These are phyloP conservation scores for Lethocerus indicus DNA, from an alignment of 1,140 invertebrate genomes.

Conservation along the genomic window DNA sequence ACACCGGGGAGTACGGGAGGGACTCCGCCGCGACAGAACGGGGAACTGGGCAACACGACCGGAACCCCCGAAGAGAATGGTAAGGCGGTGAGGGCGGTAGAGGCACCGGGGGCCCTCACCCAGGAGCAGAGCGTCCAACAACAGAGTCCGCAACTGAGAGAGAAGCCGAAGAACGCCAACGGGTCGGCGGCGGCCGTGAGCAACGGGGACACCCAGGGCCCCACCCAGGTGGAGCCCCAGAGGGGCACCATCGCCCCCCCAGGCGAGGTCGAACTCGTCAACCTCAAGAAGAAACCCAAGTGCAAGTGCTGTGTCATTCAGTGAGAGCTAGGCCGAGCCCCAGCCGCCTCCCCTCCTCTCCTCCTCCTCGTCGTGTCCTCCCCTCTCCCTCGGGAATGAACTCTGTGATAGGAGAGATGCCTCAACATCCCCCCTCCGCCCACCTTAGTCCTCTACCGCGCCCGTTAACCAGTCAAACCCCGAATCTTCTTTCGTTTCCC, in stretches of 20 bases:
- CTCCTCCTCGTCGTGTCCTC: too few relatives aligned
- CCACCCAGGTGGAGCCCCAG: conserved; percentile 52
- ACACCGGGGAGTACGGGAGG: conserved; percentile 28
- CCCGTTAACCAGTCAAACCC: too few relatives aligned
- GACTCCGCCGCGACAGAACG: conserved; percentile 21
- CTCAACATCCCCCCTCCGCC: neutral
- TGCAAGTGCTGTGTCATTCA: conserved; percentile 79
- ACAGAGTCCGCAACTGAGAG: too few relatives aligned
- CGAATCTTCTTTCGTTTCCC: too few relatives aligned
- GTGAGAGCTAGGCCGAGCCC: conserved; percentile 34
- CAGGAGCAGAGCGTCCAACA: too few relatives aligned
- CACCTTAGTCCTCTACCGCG: too few relatives aligned
- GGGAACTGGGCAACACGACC: conserved; percentile 16
- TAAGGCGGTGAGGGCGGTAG: neutral
- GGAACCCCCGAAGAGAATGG: conserved; percentile 3
- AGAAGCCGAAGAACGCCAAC: conserved; percentile 22
- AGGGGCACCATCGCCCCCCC: conserved; percentile 47
- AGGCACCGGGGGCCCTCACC: too few relatives aligned
- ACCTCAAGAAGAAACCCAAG: conserved; percentile 77
- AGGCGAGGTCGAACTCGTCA: conserved; percentile 61
- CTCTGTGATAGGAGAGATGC: too few relatives aligned
- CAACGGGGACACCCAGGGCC: conserved; percentile 20
- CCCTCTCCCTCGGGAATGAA: too few relatives aligned
- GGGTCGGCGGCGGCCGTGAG: conserved; percentile 22
- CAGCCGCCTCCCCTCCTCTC: neutral